Conservation (phyloP, 2,113 vertebrate genomes). For the Python bivittatus region DNA sequence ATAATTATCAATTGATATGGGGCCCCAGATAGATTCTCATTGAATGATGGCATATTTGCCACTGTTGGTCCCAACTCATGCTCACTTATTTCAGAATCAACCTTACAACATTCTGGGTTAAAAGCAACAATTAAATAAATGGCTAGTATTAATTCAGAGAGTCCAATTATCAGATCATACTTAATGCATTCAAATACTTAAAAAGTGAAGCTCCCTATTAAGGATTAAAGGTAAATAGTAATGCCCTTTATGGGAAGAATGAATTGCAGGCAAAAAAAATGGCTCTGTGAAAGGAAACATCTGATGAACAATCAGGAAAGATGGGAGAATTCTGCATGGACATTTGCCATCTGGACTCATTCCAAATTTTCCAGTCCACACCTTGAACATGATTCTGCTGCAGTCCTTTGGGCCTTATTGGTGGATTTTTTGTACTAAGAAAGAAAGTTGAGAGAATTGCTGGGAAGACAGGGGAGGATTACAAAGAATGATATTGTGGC, state of each 20-base stretch:
- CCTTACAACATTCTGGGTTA: background rate
- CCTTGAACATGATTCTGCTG: background rate
- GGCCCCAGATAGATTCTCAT: background rate
- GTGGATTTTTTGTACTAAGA: background rate
- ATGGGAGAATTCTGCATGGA: background rate
- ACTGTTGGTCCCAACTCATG: background rate
- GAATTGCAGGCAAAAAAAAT: background rate
- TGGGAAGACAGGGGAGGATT: background rate
- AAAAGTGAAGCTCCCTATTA: background rate
- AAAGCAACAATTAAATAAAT: background rate
- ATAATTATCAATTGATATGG: too few species aligned
- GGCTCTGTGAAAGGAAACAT: background rate
- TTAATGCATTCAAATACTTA: background rate
- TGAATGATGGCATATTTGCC: background rate
- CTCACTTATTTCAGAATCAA: background rate
- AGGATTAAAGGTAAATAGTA: background rate
- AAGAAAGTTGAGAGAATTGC: background rate
- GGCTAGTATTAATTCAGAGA: background rate
- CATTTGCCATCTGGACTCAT: background rate
- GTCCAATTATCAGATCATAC: background rate
- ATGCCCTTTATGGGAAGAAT: background rate
- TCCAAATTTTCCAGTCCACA: background rate
- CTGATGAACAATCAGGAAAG: background rate
- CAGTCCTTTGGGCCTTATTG: background rate
- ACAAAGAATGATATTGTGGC: background rate